phyloP scores from a whole-genome alignment of 1,140 invertebrate genomes.

The Neodiprion virginianus region DNA sequence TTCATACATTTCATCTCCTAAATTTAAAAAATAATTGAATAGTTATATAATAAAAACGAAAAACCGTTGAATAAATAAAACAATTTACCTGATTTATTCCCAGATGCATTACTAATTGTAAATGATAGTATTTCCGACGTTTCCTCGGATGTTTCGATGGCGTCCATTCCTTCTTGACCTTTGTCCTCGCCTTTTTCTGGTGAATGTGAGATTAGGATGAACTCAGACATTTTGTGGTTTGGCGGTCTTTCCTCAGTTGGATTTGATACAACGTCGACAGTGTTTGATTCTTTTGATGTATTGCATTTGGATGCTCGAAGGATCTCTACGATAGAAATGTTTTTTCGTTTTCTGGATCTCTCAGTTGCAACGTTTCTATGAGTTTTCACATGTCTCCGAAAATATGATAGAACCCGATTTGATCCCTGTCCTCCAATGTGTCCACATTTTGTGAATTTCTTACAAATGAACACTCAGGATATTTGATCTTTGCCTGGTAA shows the following conservation, averaged over 20 bases:
- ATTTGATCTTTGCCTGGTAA: constrained; percentile 19
- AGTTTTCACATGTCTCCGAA: constrained; percentile 18
- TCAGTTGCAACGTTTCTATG: neutral
- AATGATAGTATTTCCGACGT: too few species aligned
- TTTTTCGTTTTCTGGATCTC: constrained; percentile 10
- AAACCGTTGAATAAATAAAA: constrained; percentile 12
- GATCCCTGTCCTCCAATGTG: neutral
- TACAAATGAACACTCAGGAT: neutral
- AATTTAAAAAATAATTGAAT: constrained; percentile 14
- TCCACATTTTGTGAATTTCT: constrained; percentile 14
- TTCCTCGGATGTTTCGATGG: constrained; percentile 12
- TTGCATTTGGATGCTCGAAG: constrained; percentile 13
- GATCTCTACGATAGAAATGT: constrained; percentile 6
- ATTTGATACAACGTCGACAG: neutral
- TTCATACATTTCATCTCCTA: constrained; percentile 2
- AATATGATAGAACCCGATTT: constrained; percentile 22
- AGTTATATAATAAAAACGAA: constrained; percentile 5
- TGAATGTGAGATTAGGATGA: constrained; percentile 12
- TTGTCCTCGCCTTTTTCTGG: neutral
- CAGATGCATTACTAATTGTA: neutral
- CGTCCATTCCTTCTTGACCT: constrained; percentile 7
- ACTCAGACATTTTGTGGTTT: constrained; percentile 11
- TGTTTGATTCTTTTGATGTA: neutral
- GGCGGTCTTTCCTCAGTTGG: neutral
- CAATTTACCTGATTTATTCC: constrained; percentile 5